phyloP scores from a whole-genome alignment of 1,140 invertebrate genomes.

The Aethina tumida region DNA sequence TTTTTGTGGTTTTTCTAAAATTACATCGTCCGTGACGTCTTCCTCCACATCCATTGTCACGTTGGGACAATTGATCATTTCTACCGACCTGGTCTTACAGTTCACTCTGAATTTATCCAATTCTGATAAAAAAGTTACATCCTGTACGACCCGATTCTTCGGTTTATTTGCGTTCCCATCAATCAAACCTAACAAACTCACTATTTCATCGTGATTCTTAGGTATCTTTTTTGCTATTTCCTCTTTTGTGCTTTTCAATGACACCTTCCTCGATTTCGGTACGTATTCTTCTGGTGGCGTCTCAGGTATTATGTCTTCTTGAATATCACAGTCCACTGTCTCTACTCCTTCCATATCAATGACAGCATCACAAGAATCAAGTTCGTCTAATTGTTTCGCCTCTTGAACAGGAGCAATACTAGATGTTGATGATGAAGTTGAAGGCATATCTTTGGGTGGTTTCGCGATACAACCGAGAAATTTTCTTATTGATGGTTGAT shows the following conservation, averaged over 20 bases:
- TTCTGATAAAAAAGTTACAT: constrained; percentile 15
- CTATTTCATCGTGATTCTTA: constrained; percentile 17
- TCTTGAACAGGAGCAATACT: background rate
- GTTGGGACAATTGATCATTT: constrained; percentile 1
- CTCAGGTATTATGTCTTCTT: constrained; percentile 12
- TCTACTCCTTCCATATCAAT: constrained; percentile 8
- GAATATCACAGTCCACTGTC: too few relatives aligned
- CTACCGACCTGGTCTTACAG: constrained; percentile 4
- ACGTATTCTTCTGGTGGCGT: constrained; percentile 9
- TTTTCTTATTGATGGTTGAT: constrained; percentile 22
- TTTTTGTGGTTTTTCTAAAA: constrained; percentile 5
- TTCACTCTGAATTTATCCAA: constrained; percentile 15
- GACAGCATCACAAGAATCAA: background rate
- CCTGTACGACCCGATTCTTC: constrained; percentile 8
- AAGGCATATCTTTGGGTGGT: background rate
- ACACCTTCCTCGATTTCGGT: constrained; percentile 5
- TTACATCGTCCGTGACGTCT: constrained; percentile 8
- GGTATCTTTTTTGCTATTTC: constrained; percentile 15
- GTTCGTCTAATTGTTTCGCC: background rate
- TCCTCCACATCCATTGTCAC: constrained; percentile 13
- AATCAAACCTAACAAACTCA: constrained; percentile 23
- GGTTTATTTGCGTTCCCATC: constrained; percentile 19
- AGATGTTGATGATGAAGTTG: background rate
- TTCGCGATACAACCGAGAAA: constrained; percentile 13
- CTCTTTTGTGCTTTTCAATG: constrained; percentile 11